Base-by-base conservation (phyloP, 2,797 vertebrate species). In the Lacerta agilis region DNA sequence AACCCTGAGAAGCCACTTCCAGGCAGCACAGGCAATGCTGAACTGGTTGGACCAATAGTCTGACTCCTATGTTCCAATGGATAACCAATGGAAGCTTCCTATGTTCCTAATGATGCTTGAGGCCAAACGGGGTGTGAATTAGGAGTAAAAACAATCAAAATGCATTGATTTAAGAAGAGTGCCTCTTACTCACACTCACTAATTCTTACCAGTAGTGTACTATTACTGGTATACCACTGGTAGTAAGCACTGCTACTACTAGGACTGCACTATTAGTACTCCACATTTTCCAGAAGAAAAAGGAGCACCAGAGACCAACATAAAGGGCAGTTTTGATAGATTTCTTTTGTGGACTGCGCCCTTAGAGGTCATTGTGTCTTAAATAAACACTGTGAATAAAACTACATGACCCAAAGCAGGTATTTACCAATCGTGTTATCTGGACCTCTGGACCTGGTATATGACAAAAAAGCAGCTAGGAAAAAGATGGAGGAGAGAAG, bases 401-500 rank as follows among this genome's bases (percentile, higher is more conserved):
- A 4, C 61, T 1, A 1, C 15, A 8, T 41, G 23, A 82, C 18
- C 72, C 43, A 72, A 3, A 73, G 66, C 8, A 92, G n/a, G 79
- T 15, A 94, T 92, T 97, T 97, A 99, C 99, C 98, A 85, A 99
- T 99, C 17, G 98, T 98, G 94, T 98, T 98, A 94, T 99, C 97
- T 0, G 97, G 91, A 13, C 98, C 97, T 93, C 99, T 99, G 86
- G 99, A 99, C 94, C 98, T 99, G 7, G 99, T 99, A 89, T 99
- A 99, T 0, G 98, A 98, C 90, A 99, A 95, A 96, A 99, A 99
- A 23, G 99, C 99, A 95, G 98, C 98, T 93, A 99, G 93, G 67
- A 99, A 98, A 94, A 99, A 99, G 90, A 99, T 98, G n/a, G 99
- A 99, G 33, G 99, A 99, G 29, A 99, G 96, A 85, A 99, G 98